Conservation (phyloP, 2,113 vertebrate species). For the Muntiacus reevesi region DNA sequence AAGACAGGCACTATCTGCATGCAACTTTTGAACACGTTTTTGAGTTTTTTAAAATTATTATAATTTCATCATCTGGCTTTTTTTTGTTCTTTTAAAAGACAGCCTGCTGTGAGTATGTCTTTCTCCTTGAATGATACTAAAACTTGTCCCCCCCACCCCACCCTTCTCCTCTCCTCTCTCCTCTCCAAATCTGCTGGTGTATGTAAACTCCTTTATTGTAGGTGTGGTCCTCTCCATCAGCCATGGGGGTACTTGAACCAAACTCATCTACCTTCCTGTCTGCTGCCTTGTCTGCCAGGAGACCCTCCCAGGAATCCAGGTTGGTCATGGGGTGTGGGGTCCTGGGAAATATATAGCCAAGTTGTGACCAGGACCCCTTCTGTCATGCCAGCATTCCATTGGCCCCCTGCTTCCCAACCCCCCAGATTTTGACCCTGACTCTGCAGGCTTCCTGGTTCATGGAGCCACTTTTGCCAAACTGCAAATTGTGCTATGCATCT, state of each 20-base stretch:
- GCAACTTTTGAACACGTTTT: not conserved
- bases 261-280: slow-evolving; percentile 38
- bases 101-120: not conserved
- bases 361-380: not conserved
- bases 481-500: not conserved
- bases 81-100: not conserved
- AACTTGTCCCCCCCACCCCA: not conserved
- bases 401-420: not conserved
- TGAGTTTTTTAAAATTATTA: not conserved
- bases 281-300: slow-evolving; percentile 22
- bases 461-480: not conserved
- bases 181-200: slow-evolving; percentile 31
- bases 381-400: not conserved
- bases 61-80: not conserved
- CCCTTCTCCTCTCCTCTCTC: not conserved
- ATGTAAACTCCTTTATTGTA: slow-evolving; percentile 32
- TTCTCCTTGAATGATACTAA: slow-evolving; percentile 30
- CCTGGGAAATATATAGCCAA: not conserved
- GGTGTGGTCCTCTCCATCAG: slow-evolving; percentile 43
- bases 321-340: slow-evolving; percentile 1
- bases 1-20: not conserved
- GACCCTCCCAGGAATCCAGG: slow-evolving; percentile 30
- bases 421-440: not conserved
- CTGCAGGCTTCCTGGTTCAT: not conserved
- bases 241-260: slow-evolving; percentile 50